Evolutionary conservation across 2,797 vertebrate genomes (phyloP).

Genomic region (Yasuhikotakia modesta): DNA sequence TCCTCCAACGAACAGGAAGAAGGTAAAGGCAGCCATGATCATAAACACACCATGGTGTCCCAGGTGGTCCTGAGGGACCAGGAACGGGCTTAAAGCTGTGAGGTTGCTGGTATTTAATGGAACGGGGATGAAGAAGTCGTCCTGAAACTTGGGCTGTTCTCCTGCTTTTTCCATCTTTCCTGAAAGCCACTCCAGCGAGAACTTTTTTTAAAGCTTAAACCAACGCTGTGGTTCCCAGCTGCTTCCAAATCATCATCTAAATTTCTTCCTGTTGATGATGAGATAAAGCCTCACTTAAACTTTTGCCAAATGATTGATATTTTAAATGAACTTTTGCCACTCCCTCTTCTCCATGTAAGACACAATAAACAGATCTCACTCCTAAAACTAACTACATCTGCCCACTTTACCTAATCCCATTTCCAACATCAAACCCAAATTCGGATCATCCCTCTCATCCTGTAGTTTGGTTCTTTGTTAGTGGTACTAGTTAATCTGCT

Average conservation of each 20-base stretch:
- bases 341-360: too few relatives aligned
- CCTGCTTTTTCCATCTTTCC: slow-evolving; percentile 60
- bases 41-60: slow-evolving; percentile 69
- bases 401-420: slow-evolving; percentile 47
- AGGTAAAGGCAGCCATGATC: slow-evolving; percentile 76
- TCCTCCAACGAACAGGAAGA: slow-evolving; percentile 68
- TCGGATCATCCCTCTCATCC: slow-evolving; percentile 65
- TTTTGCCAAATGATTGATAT: slow-evolving; percentile 15
- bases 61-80: slow-evolving; percentile 82
- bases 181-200: background rate
- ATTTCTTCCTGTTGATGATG: slow-evolving; percentile 8
- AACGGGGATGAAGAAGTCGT: slow-evolving; percentile 80
- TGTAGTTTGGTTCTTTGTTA: slow-evolving; percentile 53
- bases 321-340: too few relatives aligned
- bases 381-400: slow-evolving; percentile 14
- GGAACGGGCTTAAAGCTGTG: slow-evolving; percentile 75
- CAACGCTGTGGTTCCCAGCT: background rate
- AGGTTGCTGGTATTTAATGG: slow-evolving; percentile 75
- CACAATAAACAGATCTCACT: background rate
- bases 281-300: slow-evolving; percentile 8
- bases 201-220: too few relatives aligned
- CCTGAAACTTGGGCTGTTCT: slow-evolving; percentile 64
- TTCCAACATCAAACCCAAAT: slow-evolving; percentile 51
- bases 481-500: slow-evolving; percentile 65
- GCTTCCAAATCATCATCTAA: slow-evolving; percentile 5